A percentile compares a stretch with the other conserved stretches of the same genome.
Evolutionary conservation across 2,113 vertebrate genomes (phyloP).

Genomic region (Crotalus tigris): DNA sequence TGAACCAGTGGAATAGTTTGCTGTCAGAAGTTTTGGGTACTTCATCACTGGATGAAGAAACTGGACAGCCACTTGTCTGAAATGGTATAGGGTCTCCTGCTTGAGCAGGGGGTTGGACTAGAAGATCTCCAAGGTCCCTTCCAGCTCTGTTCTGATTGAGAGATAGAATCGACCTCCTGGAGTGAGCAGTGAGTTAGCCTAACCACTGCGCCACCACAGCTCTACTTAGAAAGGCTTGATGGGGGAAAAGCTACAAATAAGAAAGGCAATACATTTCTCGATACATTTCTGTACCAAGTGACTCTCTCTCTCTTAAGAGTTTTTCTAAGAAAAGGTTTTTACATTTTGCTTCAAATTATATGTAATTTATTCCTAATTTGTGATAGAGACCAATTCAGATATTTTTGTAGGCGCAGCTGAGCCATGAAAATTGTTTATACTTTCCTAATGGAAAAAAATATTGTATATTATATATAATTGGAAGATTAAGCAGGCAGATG

Average conservation of each 20-base stretch:
- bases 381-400: neutral
- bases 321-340: neutral
- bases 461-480: neutral
- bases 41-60: too few species aligned
- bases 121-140: too few species aligned
- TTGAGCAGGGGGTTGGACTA: too few species aligned
- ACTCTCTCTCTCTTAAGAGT: neutral
- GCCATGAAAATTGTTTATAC: neutral
- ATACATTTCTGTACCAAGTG: neutral
- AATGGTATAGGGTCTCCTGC: too few species aligned
- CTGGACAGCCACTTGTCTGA: too few species aligned
- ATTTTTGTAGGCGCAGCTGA: neutral
- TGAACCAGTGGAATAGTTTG: too few species aligned
- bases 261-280: neutral
- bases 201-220: too few species aligned
- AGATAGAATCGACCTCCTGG: too few species aligned
- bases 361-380: neutral
- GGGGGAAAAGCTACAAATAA: neutral
- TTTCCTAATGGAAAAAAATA: neutral
- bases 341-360: neutral
- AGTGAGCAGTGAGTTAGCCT: too few species aligned
- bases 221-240: neutral
- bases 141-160: too few species aligned
- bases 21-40: too few species aligned
- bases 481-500: neutral